phyloP scores from a whole-genome alignment of 2,888 invertebrate species.

The Ectemnius continuus region DNA sequence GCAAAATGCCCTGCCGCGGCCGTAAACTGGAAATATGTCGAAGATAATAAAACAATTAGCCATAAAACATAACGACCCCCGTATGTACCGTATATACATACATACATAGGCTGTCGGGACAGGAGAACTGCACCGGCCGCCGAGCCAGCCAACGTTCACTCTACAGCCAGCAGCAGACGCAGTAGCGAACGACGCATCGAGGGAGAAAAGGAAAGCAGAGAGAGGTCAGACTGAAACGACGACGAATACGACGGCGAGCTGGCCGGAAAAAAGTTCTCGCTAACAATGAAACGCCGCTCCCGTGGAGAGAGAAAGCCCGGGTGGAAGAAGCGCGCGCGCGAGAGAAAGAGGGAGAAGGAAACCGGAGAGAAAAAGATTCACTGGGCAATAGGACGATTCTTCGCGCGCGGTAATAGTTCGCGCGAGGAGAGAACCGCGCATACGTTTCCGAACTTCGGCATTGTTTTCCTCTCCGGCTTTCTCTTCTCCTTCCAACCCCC shows the following conservation, averaged over 20 bases:
- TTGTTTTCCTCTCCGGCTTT: background rate
- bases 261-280: conserved; percentile 46
- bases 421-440: background rate
- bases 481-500: background rate
- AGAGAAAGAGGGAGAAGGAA: no score
- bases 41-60: conserved; percentile 79
- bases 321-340: no score
- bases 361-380: background rate
- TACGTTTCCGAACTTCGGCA: conserved; percentile 3
- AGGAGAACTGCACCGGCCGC: conserved; percentile 40
- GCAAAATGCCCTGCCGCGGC: conserved; percentile 72
- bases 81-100: conserved; percentile 65
- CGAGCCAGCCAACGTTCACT: conserved; percentile 17
- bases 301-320: background rate
- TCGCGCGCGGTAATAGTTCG: background rate
- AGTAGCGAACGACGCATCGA: conserved; percentile 29
- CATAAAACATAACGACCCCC: conserved; percentile 78
- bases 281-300: conserved; percentile 45
- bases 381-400: background rate
- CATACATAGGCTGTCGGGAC: conserved; percentile 51
- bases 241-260: conserved; percentile 14
- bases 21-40: conserved; percentile 78
- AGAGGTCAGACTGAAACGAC: conserved; percentile 49
- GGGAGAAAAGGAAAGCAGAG: conserved; percentile 30
- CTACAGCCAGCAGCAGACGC: background rate